phyloP scores from a whole-genome alignment of 2,113 vertebrate genomes.

The Myrmophylax atrothorax region DNA sequence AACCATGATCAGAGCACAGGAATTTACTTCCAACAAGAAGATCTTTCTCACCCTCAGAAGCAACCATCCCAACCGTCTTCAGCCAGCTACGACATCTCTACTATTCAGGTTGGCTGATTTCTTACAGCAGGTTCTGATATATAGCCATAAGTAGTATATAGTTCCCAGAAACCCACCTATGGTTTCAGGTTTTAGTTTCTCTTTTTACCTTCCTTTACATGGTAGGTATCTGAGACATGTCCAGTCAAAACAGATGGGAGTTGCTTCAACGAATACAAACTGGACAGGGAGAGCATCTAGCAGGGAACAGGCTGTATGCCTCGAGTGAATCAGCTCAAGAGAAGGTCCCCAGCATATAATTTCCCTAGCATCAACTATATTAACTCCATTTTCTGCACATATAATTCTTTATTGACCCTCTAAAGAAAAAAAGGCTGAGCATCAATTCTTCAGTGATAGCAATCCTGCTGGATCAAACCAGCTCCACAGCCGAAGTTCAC shows the following conservation, averaged over 20 bases:
- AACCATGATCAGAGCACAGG: neutral
- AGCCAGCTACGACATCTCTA: neutral
- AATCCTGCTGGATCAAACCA: neutral
- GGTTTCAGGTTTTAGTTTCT: neutral
- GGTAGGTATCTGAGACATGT: neutral
- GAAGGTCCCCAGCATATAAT: neutral
- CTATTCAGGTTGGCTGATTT: neutral
- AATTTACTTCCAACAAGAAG: neutral
- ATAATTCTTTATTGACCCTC: neutral
- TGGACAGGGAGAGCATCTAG: neutral
- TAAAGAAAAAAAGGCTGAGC: neutral
- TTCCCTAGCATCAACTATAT: neutral
- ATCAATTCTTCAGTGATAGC: neutral
- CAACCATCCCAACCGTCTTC: neutral
- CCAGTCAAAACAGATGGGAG: neutral
- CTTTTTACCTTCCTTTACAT: neutral
- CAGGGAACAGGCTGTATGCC: neutral
- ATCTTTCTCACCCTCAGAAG: neutral
- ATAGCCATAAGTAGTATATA: neutral
- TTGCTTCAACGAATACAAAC: neutral
- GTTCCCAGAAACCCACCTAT: neutral
- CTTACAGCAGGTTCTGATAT: neutral
- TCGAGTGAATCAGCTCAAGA: neutral
- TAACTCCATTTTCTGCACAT: neutral
- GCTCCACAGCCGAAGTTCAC: neutral